Percentiles rank a stretch among this genome's conserved stretches.
These are phyloP conservation scores for Chloromyia formosa DNA, from an alignment of 2,888 invertebrate species.

Conservation along the genomic window DNA sequence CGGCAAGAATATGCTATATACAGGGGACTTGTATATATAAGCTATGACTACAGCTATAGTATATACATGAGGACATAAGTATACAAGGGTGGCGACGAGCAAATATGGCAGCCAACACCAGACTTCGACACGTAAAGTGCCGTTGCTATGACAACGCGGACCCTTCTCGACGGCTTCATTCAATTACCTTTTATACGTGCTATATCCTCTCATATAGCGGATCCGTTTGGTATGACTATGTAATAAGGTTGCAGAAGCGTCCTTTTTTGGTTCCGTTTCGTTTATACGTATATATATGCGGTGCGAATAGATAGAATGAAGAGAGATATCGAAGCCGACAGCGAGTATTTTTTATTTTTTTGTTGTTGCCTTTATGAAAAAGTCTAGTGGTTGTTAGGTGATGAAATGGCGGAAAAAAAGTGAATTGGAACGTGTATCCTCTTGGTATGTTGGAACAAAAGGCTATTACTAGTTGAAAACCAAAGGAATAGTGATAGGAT, in stretches of 20 bases:
- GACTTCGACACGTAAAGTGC: slow-evolving; percentile 64
- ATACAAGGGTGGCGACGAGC: slow-evolving; percentile 57
- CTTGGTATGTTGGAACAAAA: too few species aligned
- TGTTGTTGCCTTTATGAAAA: neutral
- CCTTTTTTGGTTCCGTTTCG: neutral
- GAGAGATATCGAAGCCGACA: neutral
- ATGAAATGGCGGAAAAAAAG: slow-evolving; percentile 8
- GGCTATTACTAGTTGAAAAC: too few species aligned
- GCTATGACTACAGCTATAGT: neutral
- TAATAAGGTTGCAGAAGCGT: slow-evolving; percentile 7
- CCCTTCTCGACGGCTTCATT: slow-evolving; percentile 55
- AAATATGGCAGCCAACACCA: slow-evolving; percentile 65
- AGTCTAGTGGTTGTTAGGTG: slow-evolving; percentile 11
- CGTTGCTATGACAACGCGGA: slow-evolving; percentile 62
- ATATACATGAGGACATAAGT: neutral
- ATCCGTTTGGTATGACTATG: neutral
- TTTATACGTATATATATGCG: neutral
- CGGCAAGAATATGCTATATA: neutral
- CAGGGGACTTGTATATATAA: neutral
- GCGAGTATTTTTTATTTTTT: too few species aligned
- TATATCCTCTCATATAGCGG: slow-evolving; percentile 12
- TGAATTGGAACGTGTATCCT: too few species aligned
- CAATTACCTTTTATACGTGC: slow-evolving; percentile 51
- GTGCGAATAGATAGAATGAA: neutral
- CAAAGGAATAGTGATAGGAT: too few species aligned